phyloP scores from a whole-genome alignment of 2,888 invertebrate genomes.

The Tenthredo amoena region DNA sequence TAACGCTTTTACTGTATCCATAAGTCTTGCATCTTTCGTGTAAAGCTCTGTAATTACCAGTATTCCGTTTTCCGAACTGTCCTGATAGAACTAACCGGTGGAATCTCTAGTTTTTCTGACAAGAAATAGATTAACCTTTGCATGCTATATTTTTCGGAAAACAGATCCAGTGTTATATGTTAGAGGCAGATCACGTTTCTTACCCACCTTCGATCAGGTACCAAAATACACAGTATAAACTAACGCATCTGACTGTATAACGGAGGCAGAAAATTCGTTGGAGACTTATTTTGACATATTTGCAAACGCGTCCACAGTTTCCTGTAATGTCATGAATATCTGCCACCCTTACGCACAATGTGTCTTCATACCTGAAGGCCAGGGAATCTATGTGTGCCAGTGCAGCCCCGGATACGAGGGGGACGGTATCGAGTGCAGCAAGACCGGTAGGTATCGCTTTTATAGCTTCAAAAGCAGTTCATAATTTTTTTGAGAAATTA shows the following conservation, averaged over 20 bases:
- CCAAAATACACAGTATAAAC: background rate
- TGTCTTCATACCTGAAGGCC: slow-evolving; percentile 80
- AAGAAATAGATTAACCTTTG: background rate
- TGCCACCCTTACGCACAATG: slow-evolving; percentile 93
- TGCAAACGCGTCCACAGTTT: slow-evolving; percentile 79
- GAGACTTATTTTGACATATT: background rate
- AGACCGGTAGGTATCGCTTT: slow-evolving; percentile 75
- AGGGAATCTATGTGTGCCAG: slow-evolving; percentile 83
- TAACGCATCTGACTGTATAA: background rate
- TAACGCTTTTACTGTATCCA: background rate
- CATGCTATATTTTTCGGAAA: slow-evolving; percentile 9
- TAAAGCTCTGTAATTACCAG: background rate
- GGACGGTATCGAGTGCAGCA: slow-evolving; percentile 88
- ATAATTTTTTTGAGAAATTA: background rate
- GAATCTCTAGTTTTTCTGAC: background rate
- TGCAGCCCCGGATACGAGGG: slow-evolving; percentile 93
- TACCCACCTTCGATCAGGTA: background rate
- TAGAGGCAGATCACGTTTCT: background rate
- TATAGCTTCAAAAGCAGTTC: background rate
- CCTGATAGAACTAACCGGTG: background rate
- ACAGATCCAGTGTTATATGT: background rate
- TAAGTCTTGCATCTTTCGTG: background rate
- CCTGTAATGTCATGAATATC: slow-evolving; percentile 87
- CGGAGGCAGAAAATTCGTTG: background rate
- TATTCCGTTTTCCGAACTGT: background rate